A percentile compares a stretch with the other conserved stretches of the same genome.
Evolutionary conservation across 2,797 vertebrate species (phyloP).

Genomic region (Scolopax bukidnonensis): DNA sequence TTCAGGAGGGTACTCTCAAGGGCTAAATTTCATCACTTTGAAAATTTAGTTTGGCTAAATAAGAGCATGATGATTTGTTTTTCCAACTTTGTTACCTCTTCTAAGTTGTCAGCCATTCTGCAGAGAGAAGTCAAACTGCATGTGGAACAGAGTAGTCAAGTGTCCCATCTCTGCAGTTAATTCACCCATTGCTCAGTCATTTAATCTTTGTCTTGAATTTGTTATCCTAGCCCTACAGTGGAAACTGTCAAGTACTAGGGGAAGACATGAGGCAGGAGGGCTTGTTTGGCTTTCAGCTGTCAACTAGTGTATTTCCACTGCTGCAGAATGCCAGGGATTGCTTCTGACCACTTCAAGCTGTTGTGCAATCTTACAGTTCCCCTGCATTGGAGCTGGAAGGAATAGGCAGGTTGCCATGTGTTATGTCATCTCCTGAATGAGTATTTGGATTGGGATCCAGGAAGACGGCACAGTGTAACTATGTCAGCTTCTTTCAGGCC

Average conservation of each 20-base stretch:
- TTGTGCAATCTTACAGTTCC: neutral
- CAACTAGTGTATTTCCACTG: neutral
- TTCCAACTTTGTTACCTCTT: neutral
- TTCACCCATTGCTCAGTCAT: neutral
- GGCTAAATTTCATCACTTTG: neutral
- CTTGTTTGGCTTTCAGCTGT: neutral
- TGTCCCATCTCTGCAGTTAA: neutral
- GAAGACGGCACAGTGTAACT: constrained; percentile 75
- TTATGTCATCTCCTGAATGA: neutral
- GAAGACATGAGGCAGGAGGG: neutral
- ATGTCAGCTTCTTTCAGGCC: constrained; percentile 83
- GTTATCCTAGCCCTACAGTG: neutral
- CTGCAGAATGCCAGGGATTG: neutral
- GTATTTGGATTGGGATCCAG: constrained; percentile 46
- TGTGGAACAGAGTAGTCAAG: neutral
- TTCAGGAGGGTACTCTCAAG: neutral
- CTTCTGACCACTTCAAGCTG: neutral
- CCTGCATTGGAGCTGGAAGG: neutral
- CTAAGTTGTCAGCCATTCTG: neutral
- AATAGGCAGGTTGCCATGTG: neutral
- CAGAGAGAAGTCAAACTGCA: neutral
- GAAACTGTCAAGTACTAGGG: neutral
- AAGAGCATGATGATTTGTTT: neutral
- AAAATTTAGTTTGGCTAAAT: neutral
- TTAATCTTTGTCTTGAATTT: neutral